These are phyloP conservation scores for Andrena minutula DNA, from an alignment of 2,888 invertebrate genomes.

Conservation along the genomic window DNA sequence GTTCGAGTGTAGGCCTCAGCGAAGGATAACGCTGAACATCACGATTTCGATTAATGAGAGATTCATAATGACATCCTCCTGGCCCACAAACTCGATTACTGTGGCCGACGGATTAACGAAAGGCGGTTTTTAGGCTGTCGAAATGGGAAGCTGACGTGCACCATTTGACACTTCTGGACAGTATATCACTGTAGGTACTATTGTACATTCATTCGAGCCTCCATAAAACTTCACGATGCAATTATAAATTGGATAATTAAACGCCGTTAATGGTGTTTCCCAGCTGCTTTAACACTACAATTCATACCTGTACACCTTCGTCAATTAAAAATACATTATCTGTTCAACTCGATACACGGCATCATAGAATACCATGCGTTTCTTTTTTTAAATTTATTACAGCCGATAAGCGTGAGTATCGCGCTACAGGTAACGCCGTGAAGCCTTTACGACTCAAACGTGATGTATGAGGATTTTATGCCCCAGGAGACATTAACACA, in stretches of 20 bases:
- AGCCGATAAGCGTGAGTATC: not conserved
- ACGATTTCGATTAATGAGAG: slow-evolving; percentile 2
- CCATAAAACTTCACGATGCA: no score
- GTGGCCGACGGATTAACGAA: no score
- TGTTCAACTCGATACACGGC: not conserved
- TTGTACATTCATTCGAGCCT: no score
- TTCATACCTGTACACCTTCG: not conserved
- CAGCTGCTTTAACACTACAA: not conserved
- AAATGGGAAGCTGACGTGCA: not conserved
- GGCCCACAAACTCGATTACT: not conserved
- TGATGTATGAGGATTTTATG: slow-evolving; percentile 40
- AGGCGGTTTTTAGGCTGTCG: not conserved
- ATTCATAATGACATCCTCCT: not conserved
- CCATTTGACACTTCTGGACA: not conserved
- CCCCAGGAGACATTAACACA: slow-evolving; percentile 22
- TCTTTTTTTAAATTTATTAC: slow-evolving; percentile 2
- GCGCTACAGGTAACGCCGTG: not conserved
- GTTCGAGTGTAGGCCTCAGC: slow-evolving; percentile 8
- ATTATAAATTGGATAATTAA: not conserved
- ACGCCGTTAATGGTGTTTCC: not conserved
- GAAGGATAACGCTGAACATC: slow-evolving; percentile 13
- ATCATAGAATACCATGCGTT: not conserved
- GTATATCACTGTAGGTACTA: not conserved
- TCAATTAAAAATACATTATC: slow-evolving; percentile 5
- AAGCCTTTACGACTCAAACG: not conserved